Evolutionary conservation across 2,113 vertebrate genomes (phyloP), one percentile per base, ranked within the genome.

Genomic region (Hirundichthys speculiger): DNA sequence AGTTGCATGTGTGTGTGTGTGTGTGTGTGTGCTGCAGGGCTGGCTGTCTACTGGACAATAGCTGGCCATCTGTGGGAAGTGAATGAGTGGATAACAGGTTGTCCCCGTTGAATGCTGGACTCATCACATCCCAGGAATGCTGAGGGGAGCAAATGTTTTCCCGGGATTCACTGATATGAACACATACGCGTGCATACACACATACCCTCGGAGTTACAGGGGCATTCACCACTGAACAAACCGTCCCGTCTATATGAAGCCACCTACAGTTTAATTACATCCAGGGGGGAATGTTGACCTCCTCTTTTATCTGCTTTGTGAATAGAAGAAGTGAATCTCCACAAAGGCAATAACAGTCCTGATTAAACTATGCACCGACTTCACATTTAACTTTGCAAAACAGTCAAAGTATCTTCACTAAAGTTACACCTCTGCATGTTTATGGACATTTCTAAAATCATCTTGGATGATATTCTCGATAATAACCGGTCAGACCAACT

Each of bases 81-180:
- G 82, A 89, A 89, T 86, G 89, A 84, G 81, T 64, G 76, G 85
- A 89, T 85, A 85, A 84, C 86, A 86, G 75, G 80, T 81, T 40
- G 81, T 83, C 61, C 64, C 69, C 51, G 78, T 79, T 69, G 85
- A 91, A 89, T 89, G 89, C 84, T 63, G 42, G 85, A 87, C 88
- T 91, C 89, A 91, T 90, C 89, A 90, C 83, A 90, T 88, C 87
- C 77, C 79, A 80, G 84, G 86, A 91, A 86, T 90, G 90, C 89
- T 90, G 89, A 91, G 79, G 72, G 54, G 85, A 71, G 84, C 83
- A 90, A 90, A 90, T 90, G 84, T 83, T 87, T 88, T 68, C 62
- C 85, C 61, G 68, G 70, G 79, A 89, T 86, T 45, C 55, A 80
- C 82, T 56, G 77, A 90, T 87, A 82, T 40, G 46, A 72, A 56